Conservation (phyloP, 2,797 vertebrate genomes). For the Coregonus sp. region DNA sequence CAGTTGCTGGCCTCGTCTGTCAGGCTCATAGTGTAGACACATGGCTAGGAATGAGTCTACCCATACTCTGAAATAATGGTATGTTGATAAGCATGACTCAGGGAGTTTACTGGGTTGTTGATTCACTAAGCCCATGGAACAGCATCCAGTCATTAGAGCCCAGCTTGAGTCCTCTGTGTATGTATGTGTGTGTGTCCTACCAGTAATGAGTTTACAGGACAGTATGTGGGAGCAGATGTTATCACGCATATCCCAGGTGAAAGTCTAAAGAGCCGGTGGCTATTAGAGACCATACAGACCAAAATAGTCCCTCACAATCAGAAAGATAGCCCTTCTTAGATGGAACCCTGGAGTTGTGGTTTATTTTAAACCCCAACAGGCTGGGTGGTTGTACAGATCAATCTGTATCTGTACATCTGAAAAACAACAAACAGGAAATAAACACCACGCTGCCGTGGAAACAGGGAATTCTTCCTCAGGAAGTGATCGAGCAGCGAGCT, state of each 20-base stretch:
- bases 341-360: not conserved
- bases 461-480: conserved; percentile 64
- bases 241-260: not conserved
- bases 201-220: conserved; percentile 16
- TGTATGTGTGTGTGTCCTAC: not conserved
- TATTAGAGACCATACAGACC: not conserved
- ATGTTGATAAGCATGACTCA: not conserved
- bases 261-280: not conserved
- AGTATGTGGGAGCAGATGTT: not conserved
- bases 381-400: not conserved
- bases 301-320: not conserved
- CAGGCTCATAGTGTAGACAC: not conserved
- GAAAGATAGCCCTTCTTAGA: not conserved
- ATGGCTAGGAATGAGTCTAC: not conserved
- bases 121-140: not conserved
- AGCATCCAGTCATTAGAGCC: conserved; percentile 6
- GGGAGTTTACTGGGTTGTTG: not conserved
- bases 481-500: conserved; percentile 48
- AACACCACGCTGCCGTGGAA: conserved; percentile 43
- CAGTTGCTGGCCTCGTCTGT: not conserved
- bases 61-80: not conserved
- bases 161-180: not conserved
- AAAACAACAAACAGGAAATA: conserved; percentile 60
- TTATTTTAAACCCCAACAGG: not conserved
- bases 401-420: not conserved